A percentile compares a stretch with the other conserved stretches of the same genome.
Conservation (phyloP, 2,888 invertebrate genomes). For the Branchipolynoe longqiensis region DNA sequence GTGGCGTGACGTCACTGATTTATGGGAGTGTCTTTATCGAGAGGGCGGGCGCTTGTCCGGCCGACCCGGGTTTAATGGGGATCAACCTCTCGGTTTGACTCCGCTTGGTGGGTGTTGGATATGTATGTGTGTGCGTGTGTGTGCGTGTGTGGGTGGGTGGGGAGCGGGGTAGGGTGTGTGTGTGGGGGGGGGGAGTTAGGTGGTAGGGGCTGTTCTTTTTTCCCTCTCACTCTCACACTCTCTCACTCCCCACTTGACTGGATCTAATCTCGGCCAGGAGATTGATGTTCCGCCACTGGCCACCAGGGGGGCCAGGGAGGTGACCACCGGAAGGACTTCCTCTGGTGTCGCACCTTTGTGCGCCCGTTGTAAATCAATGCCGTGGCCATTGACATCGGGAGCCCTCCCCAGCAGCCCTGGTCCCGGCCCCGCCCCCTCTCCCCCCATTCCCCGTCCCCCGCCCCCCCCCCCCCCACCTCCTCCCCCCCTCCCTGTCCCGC, state of each 20-base stretch:
- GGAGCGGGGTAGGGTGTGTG: no score
- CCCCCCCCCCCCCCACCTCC: no score
- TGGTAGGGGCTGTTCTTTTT: no score
- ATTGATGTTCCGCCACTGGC: slow-evolving; percentile 2
- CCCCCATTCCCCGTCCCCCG: no score
- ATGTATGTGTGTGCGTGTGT: no score
- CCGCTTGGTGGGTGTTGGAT: not conserved
- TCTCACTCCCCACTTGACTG: not conserved
- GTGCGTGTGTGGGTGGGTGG: no score
- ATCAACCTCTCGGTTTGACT: slow-evolving; percentile 19
- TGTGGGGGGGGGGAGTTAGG: slow-evolving; percentile 4
- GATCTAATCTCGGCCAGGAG: slow-evolving; percentile 35
- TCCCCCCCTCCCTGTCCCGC: no score
- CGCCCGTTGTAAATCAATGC: slow-evolving; percentile 42
- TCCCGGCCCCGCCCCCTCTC: not conserved
- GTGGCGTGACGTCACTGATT: slow-evolving; percentile 45
- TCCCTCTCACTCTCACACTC: no score
- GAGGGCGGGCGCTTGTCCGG: slow-evolving; percentile 33
- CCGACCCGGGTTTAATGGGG: slow-evolving; percentile 32
- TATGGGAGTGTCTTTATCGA: slow-evolving; percentile 14
- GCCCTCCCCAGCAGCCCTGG: not conserved
- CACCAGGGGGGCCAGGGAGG: slow-evolving; percentile 13
- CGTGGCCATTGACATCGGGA: slow-evolving; percentile 9
- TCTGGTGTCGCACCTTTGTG: slow-evolving; percentile 43
- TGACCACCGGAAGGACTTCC: slow-evolving; percentile 52